These are phyloP conservation scores for Sericinus montela DNA, from an alignment of 2,888 invertebrate genomes.

Conservation along the genomic window DNA sequence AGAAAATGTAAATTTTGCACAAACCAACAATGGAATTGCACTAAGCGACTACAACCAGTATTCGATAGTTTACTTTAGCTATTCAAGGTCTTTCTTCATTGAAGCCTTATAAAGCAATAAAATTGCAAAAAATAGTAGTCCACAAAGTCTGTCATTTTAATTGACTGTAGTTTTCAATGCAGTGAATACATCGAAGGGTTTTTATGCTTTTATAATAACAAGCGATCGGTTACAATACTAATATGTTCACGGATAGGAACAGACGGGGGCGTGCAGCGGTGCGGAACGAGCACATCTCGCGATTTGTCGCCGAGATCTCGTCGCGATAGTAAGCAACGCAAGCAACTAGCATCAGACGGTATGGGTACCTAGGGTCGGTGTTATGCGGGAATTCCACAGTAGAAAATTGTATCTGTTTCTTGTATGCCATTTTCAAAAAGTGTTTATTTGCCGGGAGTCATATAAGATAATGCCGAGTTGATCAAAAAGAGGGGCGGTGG, in stretches of 20 bases:
- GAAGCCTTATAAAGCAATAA: too few species aligned
- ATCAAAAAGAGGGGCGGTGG: too few species aligned
- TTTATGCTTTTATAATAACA: slow-evolving; percentile 17
- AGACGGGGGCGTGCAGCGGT: slow-evolving; percentile 38
- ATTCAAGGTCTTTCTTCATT: too few species aligned
- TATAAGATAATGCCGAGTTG: too few species aligned
- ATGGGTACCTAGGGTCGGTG: slow-evolving; percentile 27
- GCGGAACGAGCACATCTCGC: slow-evolving; percentile 44
- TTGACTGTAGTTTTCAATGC: slow-evolving; percentile 14
- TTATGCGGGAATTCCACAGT: slow-evolving; percentile 32
- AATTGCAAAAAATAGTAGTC: too few species aligned
- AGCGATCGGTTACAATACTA: slow-evolving; percentile 28
- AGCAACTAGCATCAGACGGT: slow-evolving; percentile 40
- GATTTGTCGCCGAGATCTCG: slow-evolving; percentile 59
- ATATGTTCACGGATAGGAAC: slow-evolving; percentile 36
- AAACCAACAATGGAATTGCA: too few species aligned
- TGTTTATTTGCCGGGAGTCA: too few species aligned
- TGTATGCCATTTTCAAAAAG: too few species aligned
- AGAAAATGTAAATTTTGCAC: too few species aligned
- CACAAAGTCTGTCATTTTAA: slow-evolving; percentile 8
- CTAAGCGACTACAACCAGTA: too few species aligned
- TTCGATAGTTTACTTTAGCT: too few species aligned
- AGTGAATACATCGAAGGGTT: slow-evolving; percentile 20
- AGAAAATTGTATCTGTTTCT: too few species aligned
- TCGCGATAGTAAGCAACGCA: slow-evolving; percentile 37